A percentile compares a stretch with the other conserved stretches of the same genome.
phyloP scores from a whole-genome alignment of 1,140 invertebrate genomes.

The Achatina immaculata region DNA sequence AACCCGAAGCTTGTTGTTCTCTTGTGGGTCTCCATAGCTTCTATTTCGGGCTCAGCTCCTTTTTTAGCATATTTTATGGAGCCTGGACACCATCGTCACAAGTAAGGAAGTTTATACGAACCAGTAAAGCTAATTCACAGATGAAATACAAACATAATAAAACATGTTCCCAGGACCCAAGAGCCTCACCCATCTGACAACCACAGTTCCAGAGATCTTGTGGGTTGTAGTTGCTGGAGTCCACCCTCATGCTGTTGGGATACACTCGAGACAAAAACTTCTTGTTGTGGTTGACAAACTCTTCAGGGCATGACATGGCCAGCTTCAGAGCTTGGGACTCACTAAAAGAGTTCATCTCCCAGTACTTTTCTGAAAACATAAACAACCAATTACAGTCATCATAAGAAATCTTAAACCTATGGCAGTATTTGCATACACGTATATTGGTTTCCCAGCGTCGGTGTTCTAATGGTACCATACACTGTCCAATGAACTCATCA shows the following conservation, averaged over 20 bases:
- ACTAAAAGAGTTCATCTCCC: constrained; percentile 72
- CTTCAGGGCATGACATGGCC: constrained; percentile 72
- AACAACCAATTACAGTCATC: constrained; percentile 25
- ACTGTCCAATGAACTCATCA: constrained; percentile 80
- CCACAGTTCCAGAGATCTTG: constrained; percentile 77
- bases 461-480: constrained; percentile 77
- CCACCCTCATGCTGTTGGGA: constrained; percentile 74
- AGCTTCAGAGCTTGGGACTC: constrained; percentile 72
- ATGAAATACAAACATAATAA: no score
- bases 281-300: constrained; percentile 75
- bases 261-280: constrained; percentile 73
- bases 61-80: no score
- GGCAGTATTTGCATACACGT: no score
- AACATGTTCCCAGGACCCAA: no score
- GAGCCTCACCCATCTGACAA: constrained; percentile 75
- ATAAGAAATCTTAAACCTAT: no score
- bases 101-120: no score
- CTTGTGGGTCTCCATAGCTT: no score
- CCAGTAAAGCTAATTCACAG: no score
- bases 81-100: no score
- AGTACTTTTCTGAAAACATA: constrained; percentile 63
- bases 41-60: no score
- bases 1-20: no score
- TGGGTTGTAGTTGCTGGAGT: constrained; percentile 76
- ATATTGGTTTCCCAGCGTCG: no score